Conservation (phyloP, 2,888 invertebrate species). For the Stomorhina lunata region DNA sequence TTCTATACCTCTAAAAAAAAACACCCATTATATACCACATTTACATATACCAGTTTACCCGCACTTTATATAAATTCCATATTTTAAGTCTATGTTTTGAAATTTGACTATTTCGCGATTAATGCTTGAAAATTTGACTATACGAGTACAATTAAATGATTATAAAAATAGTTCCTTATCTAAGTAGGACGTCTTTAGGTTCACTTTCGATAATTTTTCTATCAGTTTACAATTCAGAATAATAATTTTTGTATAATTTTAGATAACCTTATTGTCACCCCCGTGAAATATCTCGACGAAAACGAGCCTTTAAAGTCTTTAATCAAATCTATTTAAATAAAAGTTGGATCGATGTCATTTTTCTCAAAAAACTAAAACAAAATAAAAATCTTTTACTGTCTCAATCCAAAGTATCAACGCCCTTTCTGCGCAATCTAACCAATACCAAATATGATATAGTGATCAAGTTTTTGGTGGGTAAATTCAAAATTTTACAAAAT, state of each 20-base stretch:
- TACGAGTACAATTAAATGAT: no score
- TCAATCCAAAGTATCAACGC: constrained; percentile 71
- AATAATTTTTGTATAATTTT: neutral
- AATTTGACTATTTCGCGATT: no score
- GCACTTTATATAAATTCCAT: no score
- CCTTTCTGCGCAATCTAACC: constrained; percentile 68
- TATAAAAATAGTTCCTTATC: no score
- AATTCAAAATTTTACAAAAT: neutral
- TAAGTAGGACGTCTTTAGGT: neutral
- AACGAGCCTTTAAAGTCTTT: constrained; percentile 72
- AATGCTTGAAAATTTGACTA: no score
- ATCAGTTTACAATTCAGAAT: no score
- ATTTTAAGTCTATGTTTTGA: no score
- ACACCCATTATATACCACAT: no score
- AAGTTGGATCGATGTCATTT: constrained; percentile 75
- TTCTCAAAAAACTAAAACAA: constrained; percentile 71
- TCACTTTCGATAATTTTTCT: neutral
- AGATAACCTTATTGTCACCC: constrained; percentile 66
- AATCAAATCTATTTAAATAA: constrained; percentile 75
- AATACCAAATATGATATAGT: constrained; percentile 71
- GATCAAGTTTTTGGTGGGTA: constrained; percentile 72
- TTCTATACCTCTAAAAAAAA: no score
- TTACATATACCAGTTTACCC: no score
- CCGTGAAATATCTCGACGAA: constrained; percentile 72
- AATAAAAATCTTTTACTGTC: constrained; percentile 71